Percentiles rank a stretch among this genome's conserved stretches.
Conservation (phyloP, 2,888 invertebrate genomes). For the Cerceris ruficornis region DNA sequence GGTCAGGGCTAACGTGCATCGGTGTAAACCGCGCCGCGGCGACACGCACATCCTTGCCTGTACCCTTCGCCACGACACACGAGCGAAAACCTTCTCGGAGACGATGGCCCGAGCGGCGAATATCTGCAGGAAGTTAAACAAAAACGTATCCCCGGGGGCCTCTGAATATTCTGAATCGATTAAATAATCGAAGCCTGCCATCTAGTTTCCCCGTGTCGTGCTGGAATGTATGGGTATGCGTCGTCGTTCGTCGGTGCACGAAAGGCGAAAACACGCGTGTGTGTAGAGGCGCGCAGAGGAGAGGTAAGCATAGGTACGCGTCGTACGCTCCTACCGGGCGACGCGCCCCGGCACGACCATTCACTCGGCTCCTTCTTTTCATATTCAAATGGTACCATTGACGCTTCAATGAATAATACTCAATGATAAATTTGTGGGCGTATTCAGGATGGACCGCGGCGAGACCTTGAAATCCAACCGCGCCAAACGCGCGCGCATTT, state of each 20-base stretch:
- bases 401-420: slow-evolving; percentile 82
- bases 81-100: slow-evolving; percentile 38
- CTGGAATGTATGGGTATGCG: background rate
- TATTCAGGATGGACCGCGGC: slow-evolving; percentile 79
- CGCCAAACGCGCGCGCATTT: slow-evolving; percentile 72
- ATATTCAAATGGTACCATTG: slow-evolving; percentile 82
- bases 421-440: slow-evolving; percentile 82
- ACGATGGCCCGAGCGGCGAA: slow-evolving; percentile 55
- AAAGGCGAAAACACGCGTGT: slow-evolving; percentile 34
- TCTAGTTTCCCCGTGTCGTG: slow-evolving; percentile 69
- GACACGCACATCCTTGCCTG: background rate
- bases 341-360: slow-evolving; percentile 67
- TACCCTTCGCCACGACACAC: background rate
- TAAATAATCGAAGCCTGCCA: slow-evolving; percentile 81
- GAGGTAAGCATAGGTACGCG: no score
- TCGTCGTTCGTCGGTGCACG: slow-evolving; percentile 33
- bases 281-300: slow-evolving; percentile 10
- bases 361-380: slow-evolving; percentile 80
- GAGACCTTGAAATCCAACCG: slow-evolving; percentile 77
- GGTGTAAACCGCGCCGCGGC: background rate
- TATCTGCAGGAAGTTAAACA: slow-evolving; percentile 81
- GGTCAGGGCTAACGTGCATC: slow-evolving; percentile 42
- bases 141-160: slow-evolving; percentile 75
- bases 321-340: slow-evolving; percentile 48
- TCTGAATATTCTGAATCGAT: slow-evolving; percentile 81